These are phyloP conservation scores for Fopius arisanus DNA, from an alignment of 1,140 invertebrate species.

Conservation along the genomic window DNA sequence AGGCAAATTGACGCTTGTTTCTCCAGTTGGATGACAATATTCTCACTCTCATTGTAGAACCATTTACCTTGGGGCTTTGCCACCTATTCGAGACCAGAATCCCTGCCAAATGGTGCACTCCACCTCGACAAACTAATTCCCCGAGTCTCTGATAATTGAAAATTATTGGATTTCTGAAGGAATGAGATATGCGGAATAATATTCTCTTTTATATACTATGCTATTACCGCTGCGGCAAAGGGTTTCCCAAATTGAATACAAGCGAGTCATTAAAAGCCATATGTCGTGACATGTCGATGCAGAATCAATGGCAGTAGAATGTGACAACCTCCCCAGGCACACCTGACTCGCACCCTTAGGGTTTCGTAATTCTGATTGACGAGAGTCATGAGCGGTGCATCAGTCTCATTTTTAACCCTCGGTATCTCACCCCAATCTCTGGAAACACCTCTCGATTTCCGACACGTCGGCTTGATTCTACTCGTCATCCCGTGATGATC, in stretches of 20 bases:
- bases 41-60: not conserved
- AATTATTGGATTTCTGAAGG: too few relatives aligned
- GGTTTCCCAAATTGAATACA: not conserved
- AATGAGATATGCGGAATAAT: too few relatives aligned
- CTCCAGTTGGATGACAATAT: not conserved
- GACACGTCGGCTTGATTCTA: slow-evolving; percentile 34
- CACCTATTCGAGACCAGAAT: too few relatives aligned
- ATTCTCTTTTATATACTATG: too few relatives aligned
- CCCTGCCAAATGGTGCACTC: too few relatives aligned
- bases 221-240: not conserved
- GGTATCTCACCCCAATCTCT: not conserved
- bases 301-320: not conserved
- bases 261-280: not conserved
- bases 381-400: not conserved
- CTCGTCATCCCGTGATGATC: slow-evolving; percentile 61
- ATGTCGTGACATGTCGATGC: not conserved
- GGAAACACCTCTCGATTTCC: not conserved
- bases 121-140: too few relatives aligned
- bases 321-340: not conserved
- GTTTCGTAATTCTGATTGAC: slow-evolving; percentile 42
- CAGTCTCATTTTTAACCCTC: not conserved
- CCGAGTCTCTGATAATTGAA: too few relatives aligned
- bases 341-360: slow-evolving; percentile 38
- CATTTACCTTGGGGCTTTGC: not conserved
- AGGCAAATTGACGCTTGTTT: not conserved